Evolutionary conservation across 2,797 vertebrate species (phyloP).

Genomic region (Coluber constrictor): DNA sequence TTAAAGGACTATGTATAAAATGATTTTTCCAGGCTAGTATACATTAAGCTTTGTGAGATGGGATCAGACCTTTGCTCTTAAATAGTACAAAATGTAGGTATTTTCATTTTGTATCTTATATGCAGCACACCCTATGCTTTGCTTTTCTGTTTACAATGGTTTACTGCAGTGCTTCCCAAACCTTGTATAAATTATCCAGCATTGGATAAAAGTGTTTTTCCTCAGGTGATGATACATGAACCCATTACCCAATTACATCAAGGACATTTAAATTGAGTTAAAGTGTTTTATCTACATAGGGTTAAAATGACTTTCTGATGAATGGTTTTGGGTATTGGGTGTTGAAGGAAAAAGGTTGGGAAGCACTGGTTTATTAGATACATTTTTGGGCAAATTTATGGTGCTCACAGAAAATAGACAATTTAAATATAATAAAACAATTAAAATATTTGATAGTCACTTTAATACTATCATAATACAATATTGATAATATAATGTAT

Average conservation of each 20-base stretch:
- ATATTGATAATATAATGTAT: neutral
- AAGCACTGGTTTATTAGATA: neutral
- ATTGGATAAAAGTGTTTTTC: neutral
- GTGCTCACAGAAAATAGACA: neutral
- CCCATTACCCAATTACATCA: neutral
- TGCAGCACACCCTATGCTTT: neutral
- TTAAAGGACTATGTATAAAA: neutral
- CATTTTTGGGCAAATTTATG: neutral
- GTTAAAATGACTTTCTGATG: neutral
- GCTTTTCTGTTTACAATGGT: neutral
- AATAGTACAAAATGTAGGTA: neutral
- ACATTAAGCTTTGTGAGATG: neutral
- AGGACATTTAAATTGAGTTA: neutral
- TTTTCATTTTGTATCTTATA: neutral
- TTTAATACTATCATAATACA: neutral
- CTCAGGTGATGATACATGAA: neutral
- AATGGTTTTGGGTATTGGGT: neutral
- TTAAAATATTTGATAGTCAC: neutral
- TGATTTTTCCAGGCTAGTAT: neutral
- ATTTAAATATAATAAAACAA: neutral
- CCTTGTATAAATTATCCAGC: neutral
- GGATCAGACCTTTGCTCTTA: neutral
- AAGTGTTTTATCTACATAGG: neutral
- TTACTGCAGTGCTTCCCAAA: neutral
- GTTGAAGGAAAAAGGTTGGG: neutral